These are phyloP conservation scores for Apis dorsata DNA, from an alignment of 1,140 invertebrate genomes.

Conservation along the genomic window DNA sequence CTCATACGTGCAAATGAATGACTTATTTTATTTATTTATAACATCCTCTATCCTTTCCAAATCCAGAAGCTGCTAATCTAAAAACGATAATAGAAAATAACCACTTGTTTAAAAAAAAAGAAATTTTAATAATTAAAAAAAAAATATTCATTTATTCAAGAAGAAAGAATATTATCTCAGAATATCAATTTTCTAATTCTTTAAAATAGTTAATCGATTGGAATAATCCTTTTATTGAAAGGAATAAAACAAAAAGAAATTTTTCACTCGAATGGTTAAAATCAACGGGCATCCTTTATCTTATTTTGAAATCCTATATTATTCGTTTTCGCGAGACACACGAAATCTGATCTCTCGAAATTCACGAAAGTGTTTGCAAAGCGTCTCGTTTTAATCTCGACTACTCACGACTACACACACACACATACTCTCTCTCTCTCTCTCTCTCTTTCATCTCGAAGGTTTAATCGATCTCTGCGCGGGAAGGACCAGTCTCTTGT, in stretches of 20 bases:
- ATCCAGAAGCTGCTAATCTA: no score
- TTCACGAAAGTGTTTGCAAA: constrained; percentile 16
- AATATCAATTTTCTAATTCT: no score
- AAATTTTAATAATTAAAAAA: no score
- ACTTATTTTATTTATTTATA: no score
- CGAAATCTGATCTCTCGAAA: constrained; percentile 8
- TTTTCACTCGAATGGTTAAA: constrained; percentile 23
- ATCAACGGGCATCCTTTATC: neutral
- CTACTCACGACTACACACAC: neutral
- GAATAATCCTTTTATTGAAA: neutral
- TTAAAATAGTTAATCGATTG: no score
- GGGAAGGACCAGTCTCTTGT: constrained; percentile 42
- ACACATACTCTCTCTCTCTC: no score
- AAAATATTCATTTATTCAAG: no score
- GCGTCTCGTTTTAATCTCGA: constrained; percentile 19
- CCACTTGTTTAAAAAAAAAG: no score
- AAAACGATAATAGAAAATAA: no score
- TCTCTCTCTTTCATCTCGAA: neutral
- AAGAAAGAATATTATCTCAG: no score
- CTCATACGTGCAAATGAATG: no score
- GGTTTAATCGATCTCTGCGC: constrained; percentile 36
- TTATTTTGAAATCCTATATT: neutral
- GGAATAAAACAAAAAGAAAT: neutral
- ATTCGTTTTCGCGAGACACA: constrained; percentile 8
- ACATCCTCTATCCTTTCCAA: no score